phyloP scores from a whole-genome alignment of 2,888 invertebrate species.

The Tridacna gigas region DNA sequence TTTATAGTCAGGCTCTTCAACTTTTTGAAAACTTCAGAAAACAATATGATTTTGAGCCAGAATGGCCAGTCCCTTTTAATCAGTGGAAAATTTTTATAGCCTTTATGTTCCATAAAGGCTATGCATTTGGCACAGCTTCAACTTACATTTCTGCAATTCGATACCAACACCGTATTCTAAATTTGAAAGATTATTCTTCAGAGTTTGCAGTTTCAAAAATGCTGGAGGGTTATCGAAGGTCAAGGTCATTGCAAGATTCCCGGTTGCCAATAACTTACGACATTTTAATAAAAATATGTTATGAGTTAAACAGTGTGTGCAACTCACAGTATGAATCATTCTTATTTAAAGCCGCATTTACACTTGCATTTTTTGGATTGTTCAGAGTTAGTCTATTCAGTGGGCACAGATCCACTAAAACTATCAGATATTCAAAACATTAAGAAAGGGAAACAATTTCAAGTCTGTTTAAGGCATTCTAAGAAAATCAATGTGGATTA shows the following conservation, averaged over 20 bases:
- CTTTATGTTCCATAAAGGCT: slow-evolving; percentile 20
- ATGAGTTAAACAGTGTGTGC: not conserved
- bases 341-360: slow-evolving; percentile 4
- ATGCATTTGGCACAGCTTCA: slow-evolving; percentile 10
- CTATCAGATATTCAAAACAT: not conserved
- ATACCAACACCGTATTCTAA: slow-evolving; percentile 18
- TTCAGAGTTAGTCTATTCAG: slow-evolving; percentile 1
- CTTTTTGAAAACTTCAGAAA: slow-evolving; percentile 17
- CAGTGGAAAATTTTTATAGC: slow-evolving; percentile 22
- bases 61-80: slow-evolving; percentile 19
- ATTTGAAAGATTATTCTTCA: slow-evolving; percentile 10
- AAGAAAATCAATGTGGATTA: too few relatives aligned
- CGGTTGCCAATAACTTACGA: slow-evolving; percentile 10
- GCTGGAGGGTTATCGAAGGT: slow-evolving; percentile 16
- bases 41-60: not conserved
- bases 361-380: slow-evolving; percentile 15
- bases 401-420: not conserved
- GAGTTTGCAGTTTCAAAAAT: slow-evolving; percentile 10
- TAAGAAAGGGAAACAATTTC: not conserved
- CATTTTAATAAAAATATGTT: not conserved
- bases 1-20: slow-evolving; percentile 20
- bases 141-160: slow-evolving; percentile 28
- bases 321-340: slow-evolving; percentile 14
- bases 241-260: slow-evolving; percentile 1
- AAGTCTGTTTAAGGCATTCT: not conserved